Percentiles rank a stretch among this genome's conserved stretches.
Conservation (phyloP, 2,113 vertebrate genomes). For the Sebastes schlegelii region DNA sequence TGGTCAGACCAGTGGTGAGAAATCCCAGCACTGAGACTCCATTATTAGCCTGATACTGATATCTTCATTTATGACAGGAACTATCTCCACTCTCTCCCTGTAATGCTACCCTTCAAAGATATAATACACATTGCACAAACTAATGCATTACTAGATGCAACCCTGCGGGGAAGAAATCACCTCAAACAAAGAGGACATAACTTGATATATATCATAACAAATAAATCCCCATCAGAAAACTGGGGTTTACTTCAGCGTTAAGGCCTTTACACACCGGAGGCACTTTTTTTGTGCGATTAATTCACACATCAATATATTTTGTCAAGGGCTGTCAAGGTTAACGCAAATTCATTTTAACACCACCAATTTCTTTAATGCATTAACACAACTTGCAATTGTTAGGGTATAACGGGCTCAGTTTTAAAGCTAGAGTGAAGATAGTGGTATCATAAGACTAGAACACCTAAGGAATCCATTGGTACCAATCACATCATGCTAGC, state of each 20-base stretch:
- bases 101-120: not conserved
- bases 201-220: not conserved
- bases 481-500: no score
- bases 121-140: not conserved
- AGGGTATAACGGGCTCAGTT: no score
- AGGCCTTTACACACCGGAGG: no score
- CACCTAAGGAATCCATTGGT: no score
- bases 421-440: no score
- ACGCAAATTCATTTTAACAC: no score
- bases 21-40: not conserved
- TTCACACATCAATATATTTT: no score
- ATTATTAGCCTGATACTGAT: not conserved
- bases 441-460: no score
- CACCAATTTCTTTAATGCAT: no score
- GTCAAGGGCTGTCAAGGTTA: no score
- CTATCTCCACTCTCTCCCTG: not conserved
- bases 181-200: not conserved
- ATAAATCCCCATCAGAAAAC: not conserved
- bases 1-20: not conserved
- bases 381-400: no score
- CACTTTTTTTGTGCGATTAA: no score
- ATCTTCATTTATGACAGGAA: not conserved
- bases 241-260: not conserved
- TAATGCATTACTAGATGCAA: not conserved
- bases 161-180: not conserved